Base-by-base conservation (phyloP, 2,888 invertebrate genomes). In the Eupithecia subfuscata region DNA sequence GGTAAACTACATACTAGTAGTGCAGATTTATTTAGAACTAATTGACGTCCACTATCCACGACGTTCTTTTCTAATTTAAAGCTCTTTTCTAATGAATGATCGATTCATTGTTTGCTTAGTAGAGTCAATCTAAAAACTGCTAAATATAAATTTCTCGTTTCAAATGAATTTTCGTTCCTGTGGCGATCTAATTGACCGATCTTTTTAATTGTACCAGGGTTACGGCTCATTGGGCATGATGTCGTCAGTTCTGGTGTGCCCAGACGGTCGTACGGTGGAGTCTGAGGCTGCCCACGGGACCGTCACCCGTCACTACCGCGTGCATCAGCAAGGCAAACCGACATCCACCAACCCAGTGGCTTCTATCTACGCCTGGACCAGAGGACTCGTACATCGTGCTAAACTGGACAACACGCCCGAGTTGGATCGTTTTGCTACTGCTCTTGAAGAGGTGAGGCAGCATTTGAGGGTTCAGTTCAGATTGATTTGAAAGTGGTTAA, bases 201-300 rank as follows among this genome's bases (percentile, higher is more conserved):
- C 12, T 60, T 37, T 69, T 63, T 65, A 2, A 37, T 37, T 65
- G 69, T 64, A 11, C 70, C 64, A 96, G 95, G 96, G 96, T 25
- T 96, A 96, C 84, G 98, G 98, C 1, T 98, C 98, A 0, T 94
- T 98, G 75, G 98, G 98, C 75, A 96, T 98, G 95, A 98, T 98
- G 98, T 98, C 98, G 25, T 98, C 98, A 73, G 98, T 98, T 43
- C 95, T 98, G 75, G 96, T 98, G 95, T 98, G 98, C 88, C 98
- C 98, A 0, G 98, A 95, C 87, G 95, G 95, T 3, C 97, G 97
- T 89, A 98, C 98, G 0, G 96, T 98, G 78, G 98, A 98, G 93
- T 96, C 98, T 0, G 98, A 98, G 91, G 98, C 98, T 56, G 98
- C 98, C 68, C 98, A 98, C 91, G 98, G 98, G 79, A 98, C 98